Percentiles rank a stretch among this genome's conserved stretches.
phyloP scores from a whole-genome alignment of 2,797 vertebrate species.

The Sebastes diploproa region DNA sequence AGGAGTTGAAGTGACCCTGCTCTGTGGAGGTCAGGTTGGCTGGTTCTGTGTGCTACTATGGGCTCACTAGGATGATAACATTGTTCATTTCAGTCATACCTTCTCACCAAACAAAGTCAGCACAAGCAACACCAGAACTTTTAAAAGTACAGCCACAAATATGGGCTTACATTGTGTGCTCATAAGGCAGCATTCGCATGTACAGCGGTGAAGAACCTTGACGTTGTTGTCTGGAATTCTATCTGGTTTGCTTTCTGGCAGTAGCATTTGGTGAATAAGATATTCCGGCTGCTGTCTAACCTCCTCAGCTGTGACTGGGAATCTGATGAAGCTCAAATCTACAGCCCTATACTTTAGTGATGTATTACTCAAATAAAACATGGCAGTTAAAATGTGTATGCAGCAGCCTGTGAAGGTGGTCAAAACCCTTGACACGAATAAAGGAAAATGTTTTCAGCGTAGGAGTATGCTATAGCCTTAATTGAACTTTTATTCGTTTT shows the following conservation, averaged over 20 bases:
- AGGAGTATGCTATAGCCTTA: neutral
- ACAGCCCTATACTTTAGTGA: neutral
- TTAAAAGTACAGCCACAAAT: neutral
- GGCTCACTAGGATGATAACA: neutral
- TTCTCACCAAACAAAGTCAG: neutral
- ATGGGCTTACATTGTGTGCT: accelerated
- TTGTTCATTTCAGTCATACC: neutral
- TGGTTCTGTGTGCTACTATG: neutral
- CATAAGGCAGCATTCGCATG: neutral
- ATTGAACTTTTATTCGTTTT: neutral
- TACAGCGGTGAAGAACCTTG: neutral
- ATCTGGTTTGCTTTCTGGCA: neutral
- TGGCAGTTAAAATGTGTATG: neutral
- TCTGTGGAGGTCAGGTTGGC: neutral
- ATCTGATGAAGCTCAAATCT: neutral
- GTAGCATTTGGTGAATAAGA: neutral
- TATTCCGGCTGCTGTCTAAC: too few species aligned
- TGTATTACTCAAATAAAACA: neutral
- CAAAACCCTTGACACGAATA: neutral
- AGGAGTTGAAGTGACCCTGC: neutral
- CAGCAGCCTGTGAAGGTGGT: neutral
- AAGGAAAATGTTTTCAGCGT: neutral
- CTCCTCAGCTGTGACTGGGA: neutral
- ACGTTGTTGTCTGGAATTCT: neutral
- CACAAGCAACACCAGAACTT: neutral